These are phyloP conservation scores for Eupithecia abbreviata DNA, from an alignment of 2,888 invertebrate species.

Conservation along the genomic window DNA sequence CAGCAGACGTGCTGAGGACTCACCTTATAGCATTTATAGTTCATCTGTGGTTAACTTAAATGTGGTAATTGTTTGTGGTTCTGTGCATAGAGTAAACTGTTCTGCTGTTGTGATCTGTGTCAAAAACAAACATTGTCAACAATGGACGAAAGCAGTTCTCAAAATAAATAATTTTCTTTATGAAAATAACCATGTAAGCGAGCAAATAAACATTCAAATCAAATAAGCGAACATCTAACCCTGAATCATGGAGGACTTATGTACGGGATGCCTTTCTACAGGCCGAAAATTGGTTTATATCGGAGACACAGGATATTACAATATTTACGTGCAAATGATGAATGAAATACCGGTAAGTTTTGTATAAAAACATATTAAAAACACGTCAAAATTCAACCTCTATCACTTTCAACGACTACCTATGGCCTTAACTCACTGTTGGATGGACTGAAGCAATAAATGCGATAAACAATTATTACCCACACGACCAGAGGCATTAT, in stretches of 20 bases:
- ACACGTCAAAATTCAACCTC: neutral
- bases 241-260: slow-evolving; percentile 67
- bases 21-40: too few species aligned
- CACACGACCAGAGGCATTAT: neutral
- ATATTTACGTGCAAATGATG: slow-evolving; percentile 67
- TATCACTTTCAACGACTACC: neutral
- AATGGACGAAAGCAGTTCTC: neutral
- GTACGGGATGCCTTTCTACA: slow-evolving; percentile 64
- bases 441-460: neutral
- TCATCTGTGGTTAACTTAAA: too few species aligned
- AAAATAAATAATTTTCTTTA: neutral
- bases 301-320: slow-evolving; percentile 58
- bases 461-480: neutral
- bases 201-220: neutral
- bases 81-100: too few species aligned
- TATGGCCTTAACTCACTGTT: neutral
- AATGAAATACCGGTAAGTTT: slow-evolving; percentile 69
- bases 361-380: neutral
- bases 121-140: slow-evolving; percentile 10
- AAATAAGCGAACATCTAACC: neutral
- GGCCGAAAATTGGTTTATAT: slow-evolving; percentile 65
- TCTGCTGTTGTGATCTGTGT: neutral
- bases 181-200: neutral
- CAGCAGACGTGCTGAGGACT: too few species aligned
- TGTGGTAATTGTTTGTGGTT: too few species aligned